Evolutionary conservation across 37 sponge, comb jelly and placozoan species (phyloP), one percentile per base, ranked within the genome.

Genomic region (Bolinopsis microptera): DNA sequence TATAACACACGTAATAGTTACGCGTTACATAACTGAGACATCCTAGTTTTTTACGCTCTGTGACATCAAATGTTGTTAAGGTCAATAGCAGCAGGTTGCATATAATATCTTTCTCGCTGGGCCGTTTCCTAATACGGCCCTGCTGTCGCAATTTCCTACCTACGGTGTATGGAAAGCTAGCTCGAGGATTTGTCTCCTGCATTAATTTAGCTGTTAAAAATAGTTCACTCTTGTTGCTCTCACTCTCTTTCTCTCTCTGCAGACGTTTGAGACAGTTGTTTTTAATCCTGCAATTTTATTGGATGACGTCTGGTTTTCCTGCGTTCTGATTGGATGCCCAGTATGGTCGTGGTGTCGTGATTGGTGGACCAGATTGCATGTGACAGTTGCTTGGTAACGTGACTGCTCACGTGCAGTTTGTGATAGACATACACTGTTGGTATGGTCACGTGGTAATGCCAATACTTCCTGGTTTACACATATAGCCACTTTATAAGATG

Each of bases 221-320:
- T 48, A 48, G 61, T 48, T 72, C 26, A 30, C 75, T 72, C 75
- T 72, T 28, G 26, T 28, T 72, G 31, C 75, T 72, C 75, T 72
- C 75, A 23, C 75, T 72, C 75, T 72, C 75, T 72, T n/a, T 24
- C 75, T 72, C 75, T 72, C 75, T 72, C 75, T 72, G 31, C 31
- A 30, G 31, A 72, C 75, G 31, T 72, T 72, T n/a, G 31, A 72
- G 75, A 72, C 31, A 72, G 75, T 30, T 72, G 75, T 72, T 28
- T 72, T n/a, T 72, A 30, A 28, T 72, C 31, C 31, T 28, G 18
- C 75, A 72, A 72, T 72, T 24, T 28, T 72, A 72, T 72, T 72
- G 75, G 75, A 30, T n/a, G 75, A 72, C 75, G 75, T 72, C 75
- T 72, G 75, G 26, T 30, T 30, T 72, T 72, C 13, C 31, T n/a